These are phyloP conservation scores for Agrochola macilenta DNA, from an alignment of 2,888 invertebrate genomes.

Conservation along the genomic window DNA sequence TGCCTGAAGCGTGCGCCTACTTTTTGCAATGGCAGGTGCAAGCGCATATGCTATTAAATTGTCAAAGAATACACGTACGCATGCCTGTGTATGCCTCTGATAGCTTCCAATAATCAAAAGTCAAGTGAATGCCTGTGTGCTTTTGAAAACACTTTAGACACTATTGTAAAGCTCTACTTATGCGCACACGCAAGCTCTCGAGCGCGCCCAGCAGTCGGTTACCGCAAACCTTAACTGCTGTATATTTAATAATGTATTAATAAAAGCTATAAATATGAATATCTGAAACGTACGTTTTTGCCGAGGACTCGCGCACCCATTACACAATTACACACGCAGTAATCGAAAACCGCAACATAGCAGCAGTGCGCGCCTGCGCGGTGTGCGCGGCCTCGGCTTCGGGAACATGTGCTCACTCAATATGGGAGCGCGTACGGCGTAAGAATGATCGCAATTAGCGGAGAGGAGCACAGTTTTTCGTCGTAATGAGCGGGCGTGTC, in stretches of 20 bases:
- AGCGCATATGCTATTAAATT: slow-evolving; percentile 90
- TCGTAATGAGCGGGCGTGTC: slow-evolving; percentile 79
- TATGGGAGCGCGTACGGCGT: slow-evolving; percentile 77
- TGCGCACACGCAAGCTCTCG: slow-evolving; percentile 55
- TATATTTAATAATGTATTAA: slow-evolving; percentile 75
- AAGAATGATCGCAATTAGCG: slow-evolving; percentile 82
- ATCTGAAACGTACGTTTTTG: slow-evolving; percentile 74
- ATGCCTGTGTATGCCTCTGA: slow-evolving; percentile 79
- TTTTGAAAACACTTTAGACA: slow-evolving; percentile 58
- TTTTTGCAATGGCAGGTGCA: slow-evolving; percentile 90
- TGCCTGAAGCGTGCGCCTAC: slow-evolving; percentile 88
- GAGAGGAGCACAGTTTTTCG: slow-evolving; percentile 75
- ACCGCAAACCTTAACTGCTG: slow-evolving; percentile 78
- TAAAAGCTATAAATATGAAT: slow-evolving; percentile 76
- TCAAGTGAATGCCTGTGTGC: slow-evolving; percentile 70
- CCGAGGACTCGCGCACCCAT: slow-evolving; percentile 74
- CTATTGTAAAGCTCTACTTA: slow-evolving; percentile 49
- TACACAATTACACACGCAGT: slow-evolving; percentile 79
- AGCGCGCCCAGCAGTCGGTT: slow-evolving; percentile 63
- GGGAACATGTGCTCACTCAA: slow-evolving; percentile 84
- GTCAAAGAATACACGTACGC: slow-evolving; percentile 87
- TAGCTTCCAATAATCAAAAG: slow-evolving; percentile 86
- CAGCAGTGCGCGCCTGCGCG: slow-evolving; percentile 75
- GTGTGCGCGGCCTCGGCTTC: slow-evolving; percentile 78
- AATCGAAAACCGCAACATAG: slow-evolving; percentile 86